Evolutionary conservation across 2,113 vertebrate genomes (phyloP).

Genomic region (Rousettus leschenaultii): DNA sequence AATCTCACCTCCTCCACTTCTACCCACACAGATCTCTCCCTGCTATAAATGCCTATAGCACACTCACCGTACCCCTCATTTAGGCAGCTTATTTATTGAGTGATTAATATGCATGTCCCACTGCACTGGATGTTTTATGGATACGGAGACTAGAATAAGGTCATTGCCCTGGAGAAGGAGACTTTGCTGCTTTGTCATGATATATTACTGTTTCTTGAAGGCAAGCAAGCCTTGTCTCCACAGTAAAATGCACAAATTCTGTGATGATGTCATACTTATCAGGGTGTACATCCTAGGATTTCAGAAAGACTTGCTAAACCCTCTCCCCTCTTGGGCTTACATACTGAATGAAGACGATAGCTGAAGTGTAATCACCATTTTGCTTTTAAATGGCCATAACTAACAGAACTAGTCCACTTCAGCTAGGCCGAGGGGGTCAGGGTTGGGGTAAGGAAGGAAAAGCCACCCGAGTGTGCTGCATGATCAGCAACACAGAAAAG

Average conservation of each 20-base stretch:
- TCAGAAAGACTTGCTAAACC: not conserved
- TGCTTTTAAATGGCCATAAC: not conserved
- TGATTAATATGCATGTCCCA: not conserved
- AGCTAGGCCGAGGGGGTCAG: not conserved
- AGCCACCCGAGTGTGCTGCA: not conserved
- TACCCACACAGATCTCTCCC: not conserved
- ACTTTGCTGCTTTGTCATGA: not conserved
- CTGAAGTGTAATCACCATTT: conserved; percentile 25
- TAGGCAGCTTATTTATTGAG: not conserved
- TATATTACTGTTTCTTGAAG: not conserved
- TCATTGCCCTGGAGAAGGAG: not conserved
- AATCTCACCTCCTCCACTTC: not conserved
- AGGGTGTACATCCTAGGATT: not conserved
- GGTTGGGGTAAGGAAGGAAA: not conserved
- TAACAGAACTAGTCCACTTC: not conserved
- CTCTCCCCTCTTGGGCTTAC: not conserved
- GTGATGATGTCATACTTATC: not conserved
- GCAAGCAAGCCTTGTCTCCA: not conserved
- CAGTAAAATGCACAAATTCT: conserved; percentile 30
- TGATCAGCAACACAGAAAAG: not conserved
- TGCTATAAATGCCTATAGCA: not conserved
- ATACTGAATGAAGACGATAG: not conserved
- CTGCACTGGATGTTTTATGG: not conserved
- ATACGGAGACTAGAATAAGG: not conserved
- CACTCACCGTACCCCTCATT: not conserved